A percentile compares a stretch with the other conserved stretches of the same genome.
Conservation (phyloP, 2,797 vertebrate species). For the Podargus strigoides region DNA sequence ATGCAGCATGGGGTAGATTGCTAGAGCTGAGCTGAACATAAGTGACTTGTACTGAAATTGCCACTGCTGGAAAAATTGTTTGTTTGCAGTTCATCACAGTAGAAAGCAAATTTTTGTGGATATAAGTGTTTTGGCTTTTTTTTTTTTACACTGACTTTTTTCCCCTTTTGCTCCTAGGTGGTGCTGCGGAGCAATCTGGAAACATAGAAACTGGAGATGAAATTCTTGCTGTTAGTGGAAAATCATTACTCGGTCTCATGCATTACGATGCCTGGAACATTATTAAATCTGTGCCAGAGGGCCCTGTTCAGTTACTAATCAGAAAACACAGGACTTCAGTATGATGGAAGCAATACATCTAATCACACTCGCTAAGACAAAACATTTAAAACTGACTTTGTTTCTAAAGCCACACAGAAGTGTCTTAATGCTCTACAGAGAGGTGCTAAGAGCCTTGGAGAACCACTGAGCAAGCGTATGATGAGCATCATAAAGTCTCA, state of each 20-base stretch:
- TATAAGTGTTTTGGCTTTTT: neutral
- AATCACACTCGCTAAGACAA: neutral
- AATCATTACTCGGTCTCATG: constrained; percentile 85
- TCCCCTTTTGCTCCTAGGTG: constrained; percentile 74
- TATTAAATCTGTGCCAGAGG: constrained; percentile 85
- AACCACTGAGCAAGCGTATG: neutral
- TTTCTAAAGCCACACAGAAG: constrained; percentile 36
- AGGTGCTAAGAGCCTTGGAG: constrained; percentile 43
- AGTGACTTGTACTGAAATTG: neutral
- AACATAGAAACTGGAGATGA: constrained; percentile 87
- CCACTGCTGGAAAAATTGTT: neutral
- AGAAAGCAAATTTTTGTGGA: neutral
- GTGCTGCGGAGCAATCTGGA: constrained; percentile 86
- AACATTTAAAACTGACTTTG: neutral
- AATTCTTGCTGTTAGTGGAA: constrained; percentile 87
- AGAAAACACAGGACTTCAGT: constrained; percentile 80
- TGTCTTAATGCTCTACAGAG: constrained; percentile 30
- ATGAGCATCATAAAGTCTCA: neutral
- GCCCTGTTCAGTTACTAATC: constrained; percentile 84
- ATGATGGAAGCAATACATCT: constrained; percentile 43
- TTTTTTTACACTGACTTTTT: neutral
- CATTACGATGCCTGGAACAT: constrained; percentile 93
- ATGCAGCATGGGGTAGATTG: neutral
- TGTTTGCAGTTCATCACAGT: neutral
- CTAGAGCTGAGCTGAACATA: neutral